Base-by-base conservation (phyloP, 2,888 invertebrate species). In the Dromius quadrimaculatus region DNA sequence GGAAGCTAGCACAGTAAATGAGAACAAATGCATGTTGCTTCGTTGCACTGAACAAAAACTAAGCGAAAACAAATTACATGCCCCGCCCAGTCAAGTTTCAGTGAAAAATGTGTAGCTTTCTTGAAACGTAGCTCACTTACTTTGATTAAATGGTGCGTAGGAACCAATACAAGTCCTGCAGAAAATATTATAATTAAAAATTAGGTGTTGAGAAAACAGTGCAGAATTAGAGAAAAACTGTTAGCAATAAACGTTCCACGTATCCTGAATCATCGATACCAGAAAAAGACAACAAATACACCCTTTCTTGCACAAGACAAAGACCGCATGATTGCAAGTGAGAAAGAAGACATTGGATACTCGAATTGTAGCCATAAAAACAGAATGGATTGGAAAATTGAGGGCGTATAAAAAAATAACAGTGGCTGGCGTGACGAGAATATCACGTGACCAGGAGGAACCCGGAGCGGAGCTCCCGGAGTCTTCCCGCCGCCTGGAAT, bases 351-450 rank as follows among this genome's bases (percentile, higher is more conserved):
- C 66, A 66, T 66, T 66, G 66, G 66, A 66, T 66, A 66, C 66
- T 66, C 66, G 66, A 57, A 66, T 66, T 66, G 66, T 54, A 20
- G 38, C 66, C 66, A 66, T 66, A 66, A 66, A 66, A 66, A 66
- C 66, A 66, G 66, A 66, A 66, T 66, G 66, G 66, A 66, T 66
- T 66, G 66, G 66, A 66, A 66, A 66, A 66, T 66, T 66, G 66
- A 66, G 66, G 66, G 41, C 54, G 66, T 54, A 66, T 66, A 66
- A 66, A 66, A 65, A 66, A 66, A 66, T 66, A 66, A 66, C 66
- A 66, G 54, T 66, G 66, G 19, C 23, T 54, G 38, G 50, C 66
- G 66, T 66, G 66, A 66, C 66, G 28, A 41, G 66, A 59, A 59
- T 28, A 38, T 54, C 66, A 57, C 66, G 57, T 57, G 57, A 57